Percentiles rank a stretch among this genome's conserved stretches.
phyloP scores from a whole-genome alignment of 2,888 invertebrate species.

The Ctena decussata region DNA sequence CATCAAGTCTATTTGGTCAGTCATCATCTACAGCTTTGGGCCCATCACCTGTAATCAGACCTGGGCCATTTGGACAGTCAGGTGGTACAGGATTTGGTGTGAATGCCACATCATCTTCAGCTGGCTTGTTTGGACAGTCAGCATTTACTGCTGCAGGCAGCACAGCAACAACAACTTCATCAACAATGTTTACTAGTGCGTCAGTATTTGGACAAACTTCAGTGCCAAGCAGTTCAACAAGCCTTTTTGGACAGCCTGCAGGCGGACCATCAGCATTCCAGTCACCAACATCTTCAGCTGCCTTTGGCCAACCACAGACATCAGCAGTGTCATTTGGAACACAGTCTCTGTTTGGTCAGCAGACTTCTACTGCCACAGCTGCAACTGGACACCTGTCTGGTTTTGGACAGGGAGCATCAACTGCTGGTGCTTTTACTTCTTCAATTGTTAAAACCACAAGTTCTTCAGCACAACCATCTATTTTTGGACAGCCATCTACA shows the following conservation, averaged over 20 bases:
- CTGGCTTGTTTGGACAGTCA: background rate
- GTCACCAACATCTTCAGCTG: background rate
- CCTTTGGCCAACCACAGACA: background rate
- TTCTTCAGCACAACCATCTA: background rate
- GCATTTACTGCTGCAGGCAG: background rate
- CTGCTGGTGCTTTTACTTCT: background rate
- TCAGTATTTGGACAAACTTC: slow-evolving; percentile 3
- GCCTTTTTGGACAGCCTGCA: background rate
- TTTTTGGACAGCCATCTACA: slow-evolving; percentile 11
- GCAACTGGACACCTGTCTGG: slow-evolving; percentile 2
- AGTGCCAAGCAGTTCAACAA: background rate
- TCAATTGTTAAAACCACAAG: slow-evolving; percentile 11
- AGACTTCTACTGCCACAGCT: background rate
- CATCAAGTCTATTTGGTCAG: background rate
- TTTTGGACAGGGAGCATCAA: background rate
- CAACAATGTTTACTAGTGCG: background rate
- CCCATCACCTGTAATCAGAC: background rate
- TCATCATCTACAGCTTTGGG: background rate
- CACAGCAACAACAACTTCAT: background rate
- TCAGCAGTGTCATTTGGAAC: background rate
- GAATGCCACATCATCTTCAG: background rate
- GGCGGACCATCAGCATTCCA: background rate
- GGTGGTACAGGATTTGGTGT: no score
- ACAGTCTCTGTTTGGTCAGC: background rate
- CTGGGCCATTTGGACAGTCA: background rate